Base-by-base conservation (phyloP, 2,113 vertebrate species). In the Platichthys flesus region DNA sequence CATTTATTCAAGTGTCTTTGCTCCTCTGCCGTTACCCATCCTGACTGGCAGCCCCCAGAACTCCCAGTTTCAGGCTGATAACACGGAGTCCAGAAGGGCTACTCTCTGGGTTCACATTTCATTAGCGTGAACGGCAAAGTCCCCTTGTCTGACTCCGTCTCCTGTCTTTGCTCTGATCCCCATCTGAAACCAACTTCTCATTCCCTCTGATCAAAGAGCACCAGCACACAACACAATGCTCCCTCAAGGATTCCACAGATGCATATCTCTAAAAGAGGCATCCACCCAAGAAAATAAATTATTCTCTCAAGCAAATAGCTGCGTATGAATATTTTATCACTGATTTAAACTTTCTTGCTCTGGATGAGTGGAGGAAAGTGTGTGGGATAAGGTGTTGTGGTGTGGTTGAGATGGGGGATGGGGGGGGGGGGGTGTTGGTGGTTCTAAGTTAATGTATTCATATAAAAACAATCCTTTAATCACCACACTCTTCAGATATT, bases 301-400 rank as follows among this genome's bases (percentile, higher is more conserved):
- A 91, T 91, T 88, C 94, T 95, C 93, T 93, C 87, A 93, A 89
- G 58, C 85, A 94, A 92, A 86, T 93, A 84, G 85, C 88, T 93
- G 78, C 59, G 52, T 87, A 91, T 94, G 91, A 94, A 91, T 94
- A 95, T 94, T 90, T 93, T 93, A 91, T 94, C 85, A 85, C 61
- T 83, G 79, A 92, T 91, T 91, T 91, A 87, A 91, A 92, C 88
- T 87, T 90, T 54, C 81, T 82, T 91, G 78, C 84, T 77, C 78
- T 63, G 77, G 85, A 83, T 89, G 84, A 82, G 66, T 64, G 71
- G 59, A 65, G 69, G 70, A 74, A 61, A 81, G 72, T 72, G 75
- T 79, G 79, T 57, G 76, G 85, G 88, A 79, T 85, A 78, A 87
- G 85, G 87, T 80, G 74, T 75, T 85, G 75, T 69, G 64, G 64